Percentiles rank a stretch among this genome's conserved stretches.
phyloP scores from a whole-genome alignment of 2,888 invertebrate species.

The Pammene fasciana region DNA sequence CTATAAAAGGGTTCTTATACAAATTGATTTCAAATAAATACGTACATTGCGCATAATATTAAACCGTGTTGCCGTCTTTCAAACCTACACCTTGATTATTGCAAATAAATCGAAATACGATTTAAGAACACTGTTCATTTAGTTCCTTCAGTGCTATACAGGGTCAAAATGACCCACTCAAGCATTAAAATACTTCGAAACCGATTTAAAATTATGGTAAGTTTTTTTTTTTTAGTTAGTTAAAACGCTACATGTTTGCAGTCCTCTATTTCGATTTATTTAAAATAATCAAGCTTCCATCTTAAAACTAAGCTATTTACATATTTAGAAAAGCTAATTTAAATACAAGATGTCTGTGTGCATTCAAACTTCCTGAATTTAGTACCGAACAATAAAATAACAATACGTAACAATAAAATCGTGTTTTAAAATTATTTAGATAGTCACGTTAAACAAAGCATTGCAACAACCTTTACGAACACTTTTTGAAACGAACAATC shows the following conservation, averaged over 20 bases:
- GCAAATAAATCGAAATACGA: neutral
- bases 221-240: too few species aligned
- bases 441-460: too few species aligned
- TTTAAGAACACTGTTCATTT: neutral
- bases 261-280: neutral
- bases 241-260: too few species aligned
- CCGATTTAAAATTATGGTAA: too few species aligned
- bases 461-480: too few species aligned
- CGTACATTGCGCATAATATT: conserved; percentile 17
- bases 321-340: conserved; percentile 40
- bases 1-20: neutral
- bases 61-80: conserved; percentile 28
- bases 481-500: too few species aligned
- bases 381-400: neutral
- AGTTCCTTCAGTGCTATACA: neutral
- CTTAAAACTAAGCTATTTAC: conserved; percentile 39
- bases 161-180: conserved; percentile 7
- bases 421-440: too few species aligned
- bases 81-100: conserved; percentile 12
- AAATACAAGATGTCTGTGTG: conserved; percentile 11
- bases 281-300: conserved; percentile 27
- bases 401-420: neutral
- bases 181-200: neutral
- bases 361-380: neutral
- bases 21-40: conserved; percentile 11